Conservation (phyloP, 2,888 invertebrate species). For the Agrotis puta region DNA sequence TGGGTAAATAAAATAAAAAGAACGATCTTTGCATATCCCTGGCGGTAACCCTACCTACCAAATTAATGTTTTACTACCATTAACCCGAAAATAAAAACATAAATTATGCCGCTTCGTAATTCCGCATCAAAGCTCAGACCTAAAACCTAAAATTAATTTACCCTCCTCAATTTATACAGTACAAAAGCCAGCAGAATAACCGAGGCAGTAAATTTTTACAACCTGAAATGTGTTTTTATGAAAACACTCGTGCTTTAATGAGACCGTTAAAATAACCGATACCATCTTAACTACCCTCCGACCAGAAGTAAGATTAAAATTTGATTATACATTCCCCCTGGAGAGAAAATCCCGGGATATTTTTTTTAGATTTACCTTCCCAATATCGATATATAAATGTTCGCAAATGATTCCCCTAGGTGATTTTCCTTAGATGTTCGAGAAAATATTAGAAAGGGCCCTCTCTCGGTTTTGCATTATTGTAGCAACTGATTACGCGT, state of each 20-base stretch:
- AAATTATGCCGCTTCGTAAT: constrained; percentile 3
- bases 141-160: constrained; percentile 19
- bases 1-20: neutral
- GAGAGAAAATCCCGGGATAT: constrained; percentile 17
- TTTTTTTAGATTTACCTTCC: constrained; percentile 22
- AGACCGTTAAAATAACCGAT: constrained; percentile 47
- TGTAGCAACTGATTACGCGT: constrained; percentile 48
- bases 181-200: constrained; percentile 14
- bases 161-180: constrained; percentile 9
- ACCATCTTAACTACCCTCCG: constrained; percentile 23
- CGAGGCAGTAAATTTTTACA: constrained; percentile 6
- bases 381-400: constrained; percentile 44
- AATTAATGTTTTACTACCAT: constrained; percentile 14
- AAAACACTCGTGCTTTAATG: constrained; percentile 48
- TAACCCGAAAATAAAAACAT: constrained; percentile 2
- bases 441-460: constrained; percentile 44
- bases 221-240: constrained; percentile 39
- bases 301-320: constrained; percentile 39
- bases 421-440: constrained; percentile 31
- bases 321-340: constrained; percentile 17
- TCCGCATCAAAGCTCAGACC: constrained; percentile 4
- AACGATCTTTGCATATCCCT: neutral
- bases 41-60: neutral
- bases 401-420: constrained; percentile 49
- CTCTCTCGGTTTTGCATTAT: constrained; percentile 44